Conservation (phyloP, 2,113 vertebrate genomes). For the Phocoena sinus region DNA sequence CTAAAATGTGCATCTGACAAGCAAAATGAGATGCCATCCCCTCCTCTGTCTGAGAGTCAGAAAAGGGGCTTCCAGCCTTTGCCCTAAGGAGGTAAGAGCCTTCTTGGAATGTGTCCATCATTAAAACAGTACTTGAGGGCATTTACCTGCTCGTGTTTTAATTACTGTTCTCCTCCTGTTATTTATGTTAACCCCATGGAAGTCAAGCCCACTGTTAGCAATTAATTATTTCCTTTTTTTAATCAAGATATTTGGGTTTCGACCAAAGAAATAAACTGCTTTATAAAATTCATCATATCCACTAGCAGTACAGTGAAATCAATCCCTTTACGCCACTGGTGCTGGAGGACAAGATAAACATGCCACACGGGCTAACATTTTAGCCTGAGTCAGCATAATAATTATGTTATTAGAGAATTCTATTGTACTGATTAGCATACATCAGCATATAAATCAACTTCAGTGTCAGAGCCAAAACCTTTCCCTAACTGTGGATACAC, state of each 20-base stretch:
- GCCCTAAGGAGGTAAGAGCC: slow-evolving; percentile 31
- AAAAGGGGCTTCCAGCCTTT: neutral
- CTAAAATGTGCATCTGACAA: neutral
- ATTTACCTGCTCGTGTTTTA: slow-evolving; percentile 34
- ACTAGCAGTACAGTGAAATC: neutral
- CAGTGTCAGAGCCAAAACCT: neutral
- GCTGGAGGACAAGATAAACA: slow-evolving; percentile 6
- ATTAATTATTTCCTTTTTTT: slow-evolving; percentile 40
- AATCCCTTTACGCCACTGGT: neutral
- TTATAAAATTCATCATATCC: slow-evolving; percentile 42
- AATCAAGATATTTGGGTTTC: neutral
- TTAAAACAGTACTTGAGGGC: slow-evolving; percentile 70
- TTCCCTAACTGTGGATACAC: neutral
- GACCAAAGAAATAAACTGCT: neutral
- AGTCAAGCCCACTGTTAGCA: neutral
- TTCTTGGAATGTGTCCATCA: slow-evolving; percentile 45
- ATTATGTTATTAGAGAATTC: slow-evolving; percentile 23
- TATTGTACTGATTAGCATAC: neutral
- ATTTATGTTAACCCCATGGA: slow-evolving; percentile 10
- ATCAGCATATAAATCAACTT: slow-evolving; percentile 7
- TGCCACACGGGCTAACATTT: neutral
- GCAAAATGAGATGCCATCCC: slow-evolving; percentile 12
- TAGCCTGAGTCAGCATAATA: slow-evolving; percentile 10
- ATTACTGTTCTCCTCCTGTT: slow-evolving; percentile 33
- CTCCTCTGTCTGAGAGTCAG: neutral